phyloP scores from a whole-genome alignment of 2,797 vertebrate genomes.

The Gallinago stenura region DNA sequence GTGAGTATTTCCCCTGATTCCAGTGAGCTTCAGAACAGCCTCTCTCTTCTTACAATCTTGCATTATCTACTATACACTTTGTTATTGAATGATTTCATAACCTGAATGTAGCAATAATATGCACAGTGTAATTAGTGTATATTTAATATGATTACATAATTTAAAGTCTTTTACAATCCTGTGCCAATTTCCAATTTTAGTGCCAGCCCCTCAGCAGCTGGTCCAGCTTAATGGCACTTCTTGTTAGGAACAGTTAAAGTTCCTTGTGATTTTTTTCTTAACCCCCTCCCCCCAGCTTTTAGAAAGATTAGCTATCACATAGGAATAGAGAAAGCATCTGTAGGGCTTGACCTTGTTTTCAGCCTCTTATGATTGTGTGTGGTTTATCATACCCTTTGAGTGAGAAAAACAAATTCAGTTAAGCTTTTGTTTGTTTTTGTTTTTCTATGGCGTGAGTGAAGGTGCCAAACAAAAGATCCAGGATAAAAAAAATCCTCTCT shows the following conservation, averaged over 20 bases:
- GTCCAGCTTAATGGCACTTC: background rate
- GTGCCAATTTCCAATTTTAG: background rate
- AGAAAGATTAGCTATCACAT: background rate
- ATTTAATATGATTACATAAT: background rate
- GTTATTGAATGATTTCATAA: background rate
- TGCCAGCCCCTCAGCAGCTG: background rate
- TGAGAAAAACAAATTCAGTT: background rate
- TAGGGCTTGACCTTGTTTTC: background rate
- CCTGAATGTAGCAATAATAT: background rate
- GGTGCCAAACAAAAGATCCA: background rate
- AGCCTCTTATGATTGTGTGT: background rate
- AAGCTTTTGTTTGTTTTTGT: background rate
- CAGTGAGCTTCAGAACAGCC: background rate
- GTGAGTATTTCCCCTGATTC: background rate
- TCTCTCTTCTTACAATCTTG: background rate
- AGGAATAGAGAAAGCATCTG: background rate
- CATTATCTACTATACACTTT: background rate
- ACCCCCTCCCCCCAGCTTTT: background rate
- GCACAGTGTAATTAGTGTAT: background rate
- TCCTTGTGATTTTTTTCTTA: background rate
- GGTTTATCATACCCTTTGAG: background rate
- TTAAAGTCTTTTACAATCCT: background rate
- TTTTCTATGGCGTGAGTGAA: background rate
- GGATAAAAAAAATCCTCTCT: background rate
- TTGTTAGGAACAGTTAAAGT: background rate